Base-by-base conservation (phyloP, 2,113 vertebrate species). In the Alethe diademata region DNA sequence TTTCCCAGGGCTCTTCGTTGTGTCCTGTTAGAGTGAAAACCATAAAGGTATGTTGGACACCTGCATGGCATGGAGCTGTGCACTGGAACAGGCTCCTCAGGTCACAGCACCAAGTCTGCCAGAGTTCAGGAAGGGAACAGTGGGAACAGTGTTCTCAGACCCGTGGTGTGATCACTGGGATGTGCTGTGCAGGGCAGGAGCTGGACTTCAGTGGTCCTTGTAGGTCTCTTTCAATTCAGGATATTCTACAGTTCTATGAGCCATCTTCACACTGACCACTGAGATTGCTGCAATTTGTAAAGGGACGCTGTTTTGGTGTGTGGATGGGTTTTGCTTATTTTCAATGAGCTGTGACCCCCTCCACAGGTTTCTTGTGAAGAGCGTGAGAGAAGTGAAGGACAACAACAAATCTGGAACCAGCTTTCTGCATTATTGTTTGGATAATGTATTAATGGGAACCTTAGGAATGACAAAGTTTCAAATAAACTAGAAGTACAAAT, bases 181-280 rank as follows among this genome's bases (percentile, higher is more conserved):
- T 54, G 74, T 62, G 13, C 13, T 6, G 8, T 18, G 74, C 42
- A 40, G 56, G 19, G 10, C 64, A 35, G n/a, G 15, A 40, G 25
- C 0, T 64, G 33, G 33, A 14, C 36, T 51, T 9, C 12, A 13
- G 0, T 48, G 35, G 26, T 31, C 42, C 9, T 31, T 36, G 35
- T 10, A 8, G 14, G 14, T 28, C 18, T 35, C 8, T 58, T 43
- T 36, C 9, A 19, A 0, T 9, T 38, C 0, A 0, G 43, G 33
- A 8, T 19, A 22, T 42, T 42, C 72, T 69, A 0, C 2, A 48
- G 0, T 40, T 87, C 43, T 66, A 0, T 43, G 12, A 26, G 22
- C 16, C 31, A 6, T 53, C 57, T 56, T 74, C 18, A 45, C 38
- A 3, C 3, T 45, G 29, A 62, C 12, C 19, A 7, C 35, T 56